Conservation (phyloP, 1,140 invertebrate genomes). For the Hyles vespertilio region DNA sequence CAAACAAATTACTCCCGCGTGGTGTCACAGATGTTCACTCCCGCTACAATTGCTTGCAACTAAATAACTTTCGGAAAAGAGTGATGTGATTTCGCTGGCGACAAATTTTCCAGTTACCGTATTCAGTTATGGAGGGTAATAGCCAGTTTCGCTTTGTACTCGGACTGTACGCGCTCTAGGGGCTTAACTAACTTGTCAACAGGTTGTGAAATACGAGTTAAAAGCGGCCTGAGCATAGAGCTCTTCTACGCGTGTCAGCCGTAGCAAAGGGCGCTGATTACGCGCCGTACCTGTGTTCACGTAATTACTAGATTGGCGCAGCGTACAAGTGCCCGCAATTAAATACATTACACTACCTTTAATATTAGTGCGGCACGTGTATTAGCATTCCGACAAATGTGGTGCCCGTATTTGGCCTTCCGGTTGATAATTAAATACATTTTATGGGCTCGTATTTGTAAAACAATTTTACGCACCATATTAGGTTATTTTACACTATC, state of each 20-base stretch:
- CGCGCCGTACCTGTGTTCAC: conserved; percentile 47
- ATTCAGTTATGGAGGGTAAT: conserved; percentile 23
- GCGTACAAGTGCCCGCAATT: conserved; percentile 63
- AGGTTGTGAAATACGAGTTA: conserved; percentile 68
- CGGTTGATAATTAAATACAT: conserved; percentile 29
- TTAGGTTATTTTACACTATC: no score
- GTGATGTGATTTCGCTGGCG: not conserved
- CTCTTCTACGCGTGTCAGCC: conserved; percentile 49
- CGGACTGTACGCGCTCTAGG: conserved; percentile 45
- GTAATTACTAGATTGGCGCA: conserved; percentile 68
- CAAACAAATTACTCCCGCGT: conserved; percentile 53
- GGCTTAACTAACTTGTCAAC: conserved; percentile 68
- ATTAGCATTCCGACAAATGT: no score
- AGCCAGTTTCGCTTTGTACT: conserved; percentile 49
- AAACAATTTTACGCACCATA: no score
- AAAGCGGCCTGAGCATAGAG: conserved; percentile 51
- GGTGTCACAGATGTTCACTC: not conserved
- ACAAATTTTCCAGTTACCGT: not conserved
- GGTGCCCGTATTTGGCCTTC: no score
- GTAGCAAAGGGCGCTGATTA: conserved; percentile 64
- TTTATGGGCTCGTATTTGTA: no score
- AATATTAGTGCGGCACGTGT: conserved; percentile 16
- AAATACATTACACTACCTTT: conserved; percentile 63
- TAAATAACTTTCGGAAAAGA: no score
- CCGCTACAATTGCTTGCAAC: no score